Evolutionary conservation across 2,888 invertebrate genomes (phyloP).

Genomic region (Drosophila basisetae): DNA sequence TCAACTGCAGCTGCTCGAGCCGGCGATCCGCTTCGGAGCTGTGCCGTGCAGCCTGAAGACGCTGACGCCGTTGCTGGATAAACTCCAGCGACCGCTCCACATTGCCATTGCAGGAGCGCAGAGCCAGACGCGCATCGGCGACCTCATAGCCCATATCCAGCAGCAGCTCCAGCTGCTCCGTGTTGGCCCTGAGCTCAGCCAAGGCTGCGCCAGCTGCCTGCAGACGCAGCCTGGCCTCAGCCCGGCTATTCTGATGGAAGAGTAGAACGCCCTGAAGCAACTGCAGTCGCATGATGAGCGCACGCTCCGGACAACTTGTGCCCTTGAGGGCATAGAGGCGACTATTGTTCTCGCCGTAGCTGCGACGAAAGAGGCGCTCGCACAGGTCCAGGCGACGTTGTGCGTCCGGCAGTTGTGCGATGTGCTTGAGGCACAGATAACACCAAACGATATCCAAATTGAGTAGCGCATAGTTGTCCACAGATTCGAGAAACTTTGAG

Average conservation of each 20-base stretch:
- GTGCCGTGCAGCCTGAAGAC: conserved; percentile 86
- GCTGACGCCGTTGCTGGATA: conserved; percentile 87
- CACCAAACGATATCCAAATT: conserved; percentile 96
- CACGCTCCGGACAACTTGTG: conserved; percentile 88
- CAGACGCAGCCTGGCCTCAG: conserved; percentile 88
- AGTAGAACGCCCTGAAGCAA: conserved; percentile 92
- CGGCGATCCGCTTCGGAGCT: conserved; percentile 86
- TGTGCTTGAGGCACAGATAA: conserved; percentile 90
- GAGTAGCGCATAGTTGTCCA: conserved; percentile 93
- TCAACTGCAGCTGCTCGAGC: conserved; percentile 21
- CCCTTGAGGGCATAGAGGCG: conserved; percentile 87
- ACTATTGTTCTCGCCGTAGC: conserved; percentile 89
- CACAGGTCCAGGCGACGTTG: conserved; percentile 89
- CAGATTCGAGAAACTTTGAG: conserved; percentile 87
- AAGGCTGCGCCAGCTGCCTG: conserved; percentile 88
- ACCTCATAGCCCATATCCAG: conserved; percentile 89
- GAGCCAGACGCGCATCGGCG: conserved; percentile 89
- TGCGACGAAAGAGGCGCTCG: conserved; percentile 88
- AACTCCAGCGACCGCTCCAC: conserved; percentile 88
- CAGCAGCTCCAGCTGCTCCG: conserved; percentile 86
- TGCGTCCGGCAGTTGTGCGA: conserved; percentile 91
- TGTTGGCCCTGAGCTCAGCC: conserved; percentile 87
- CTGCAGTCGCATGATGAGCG: conserved; percentile 91
- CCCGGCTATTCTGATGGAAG: conserved; percentile 90
- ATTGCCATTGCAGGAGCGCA: conserved; percentile 87